Evolutionary conservation across 2,113 vertebrate genomes (phyloP).

Genomic region (Delphinapterus leucas): DNA sequence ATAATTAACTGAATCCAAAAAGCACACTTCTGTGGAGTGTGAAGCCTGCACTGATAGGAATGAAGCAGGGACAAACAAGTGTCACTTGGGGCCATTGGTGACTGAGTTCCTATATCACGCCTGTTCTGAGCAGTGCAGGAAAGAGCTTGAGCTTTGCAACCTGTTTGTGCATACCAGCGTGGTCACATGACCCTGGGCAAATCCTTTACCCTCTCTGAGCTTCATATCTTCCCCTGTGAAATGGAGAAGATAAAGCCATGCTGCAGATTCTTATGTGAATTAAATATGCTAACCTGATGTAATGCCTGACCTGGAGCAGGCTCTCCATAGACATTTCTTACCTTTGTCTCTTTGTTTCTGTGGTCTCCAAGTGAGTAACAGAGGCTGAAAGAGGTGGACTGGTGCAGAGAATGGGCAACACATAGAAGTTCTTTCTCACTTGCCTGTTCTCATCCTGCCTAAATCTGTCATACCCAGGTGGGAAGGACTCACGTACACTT

Average conservation of each 20-base stretch:
- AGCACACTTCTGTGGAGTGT: background rate
- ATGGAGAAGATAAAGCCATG: background rate
- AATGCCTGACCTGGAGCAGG: background rate
- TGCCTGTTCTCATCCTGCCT: background rate
- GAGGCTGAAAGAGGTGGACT: background rate
- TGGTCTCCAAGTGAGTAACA: background rate
- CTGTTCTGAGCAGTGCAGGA: background rate
- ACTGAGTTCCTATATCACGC: background rate
- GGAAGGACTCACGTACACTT: background rate
- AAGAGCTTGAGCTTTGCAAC: background rate
- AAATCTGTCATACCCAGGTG: background rate
- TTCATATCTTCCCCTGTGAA: background rate
- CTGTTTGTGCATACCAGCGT: background rate
- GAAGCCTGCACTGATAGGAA: background rate
- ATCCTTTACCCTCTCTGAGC: background rate
- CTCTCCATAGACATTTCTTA: background rate
- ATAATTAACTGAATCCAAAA: background rate
- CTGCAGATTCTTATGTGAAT: background rate
- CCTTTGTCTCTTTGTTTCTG: background rate
- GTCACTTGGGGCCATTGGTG: background rate
- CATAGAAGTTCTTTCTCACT: background rate
- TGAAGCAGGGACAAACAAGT: background rate
- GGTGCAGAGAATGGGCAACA: background rate
- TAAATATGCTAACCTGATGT: background rate
- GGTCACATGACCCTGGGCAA: background rate